Evolutionary conservation across 1,140 invertebrate species (phyloP).

Genomic region (Cataglyphis hispanica): DNA sequence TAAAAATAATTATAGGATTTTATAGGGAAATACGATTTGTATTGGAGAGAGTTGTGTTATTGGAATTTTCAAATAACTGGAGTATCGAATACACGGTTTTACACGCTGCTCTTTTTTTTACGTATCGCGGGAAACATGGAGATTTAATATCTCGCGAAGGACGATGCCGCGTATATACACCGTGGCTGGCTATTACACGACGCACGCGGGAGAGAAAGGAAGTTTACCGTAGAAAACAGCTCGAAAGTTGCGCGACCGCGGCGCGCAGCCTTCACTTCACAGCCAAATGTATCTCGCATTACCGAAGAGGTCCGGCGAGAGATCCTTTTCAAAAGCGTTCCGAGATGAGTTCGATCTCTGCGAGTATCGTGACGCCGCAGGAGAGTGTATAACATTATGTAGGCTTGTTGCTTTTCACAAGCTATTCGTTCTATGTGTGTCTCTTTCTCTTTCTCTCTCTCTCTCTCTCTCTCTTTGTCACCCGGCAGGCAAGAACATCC

Average conservation of each 20-base stretch:
- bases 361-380: neutral
- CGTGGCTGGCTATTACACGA: conserved; percentile 12
- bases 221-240: conserved; percentile 68
- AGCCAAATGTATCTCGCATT: conserved; percentile 37
- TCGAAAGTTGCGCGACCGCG: conserved; percentile 64
- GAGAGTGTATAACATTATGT: conserved; percentile 26
- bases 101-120: neutral
- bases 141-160: conserved; percentile 64
- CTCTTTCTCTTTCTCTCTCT: conserved; percentile 11
- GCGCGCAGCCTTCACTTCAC: conserved; percentile 51
- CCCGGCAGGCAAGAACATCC: conserved; percentile 28
- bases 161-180: conserved; percentile 26
- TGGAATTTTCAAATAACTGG: neutral
- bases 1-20: neutral
- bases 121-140: conserved; percentile 51
- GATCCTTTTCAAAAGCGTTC: conserved; percentile 39
- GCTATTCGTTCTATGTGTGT: neutral
- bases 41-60: neutral
- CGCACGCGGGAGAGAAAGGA: conserved; percentile 62
- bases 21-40: neutral
- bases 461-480: neutral
- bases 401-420: conserved; percentile 54
- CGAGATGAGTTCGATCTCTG: neutral
- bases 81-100: neutral
- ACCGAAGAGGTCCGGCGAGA: conserved; percentile 8